phyloP scores from a whole-genome alignment of 1,140 invertebrate species.

The Listronotus oregonensis region DNA sequence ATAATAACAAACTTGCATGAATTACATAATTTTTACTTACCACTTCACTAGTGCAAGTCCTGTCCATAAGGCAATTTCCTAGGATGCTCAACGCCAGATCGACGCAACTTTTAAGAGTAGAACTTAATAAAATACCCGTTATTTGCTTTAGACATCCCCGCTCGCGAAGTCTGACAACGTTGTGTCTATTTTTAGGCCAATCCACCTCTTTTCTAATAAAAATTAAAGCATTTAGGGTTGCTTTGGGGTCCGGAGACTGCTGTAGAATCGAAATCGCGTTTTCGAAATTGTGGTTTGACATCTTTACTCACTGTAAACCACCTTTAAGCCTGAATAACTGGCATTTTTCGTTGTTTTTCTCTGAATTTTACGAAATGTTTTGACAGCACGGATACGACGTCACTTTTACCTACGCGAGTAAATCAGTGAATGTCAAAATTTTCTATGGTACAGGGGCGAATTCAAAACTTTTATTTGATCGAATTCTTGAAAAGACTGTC shows the following conservation, averaged over 20 bases:
- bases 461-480: no score
- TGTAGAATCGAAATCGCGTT: constrained; percentile 15
- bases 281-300: constrained; percentile 13
- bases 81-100: constrained; percentile 63
- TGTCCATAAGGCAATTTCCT: constrained; percentile 63
- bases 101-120: constrained; percentile 58
- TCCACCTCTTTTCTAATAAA: constrained; percentile 49
- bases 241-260: not conserved
- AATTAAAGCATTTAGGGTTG: constrained; percentile 40
- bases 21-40: constrained; percentile 37
- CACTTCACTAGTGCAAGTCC: constrained; percentile 48
- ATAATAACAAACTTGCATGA: constrained; percentile 4
- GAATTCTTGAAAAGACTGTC: no score
- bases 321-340: not conserved
- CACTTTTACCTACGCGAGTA: no score
- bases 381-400: no score
- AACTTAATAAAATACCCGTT: constrained; percentile 49
- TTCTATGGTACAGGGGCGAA: no score
- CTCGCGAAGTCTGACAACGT: constrained; percentile 41
- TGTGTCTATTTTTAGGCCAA: constrained; percentile 42
- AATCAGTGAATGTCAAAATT: no score
- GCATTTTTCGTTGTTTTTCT: not conserved
- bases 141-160: constrained; percentile 45
- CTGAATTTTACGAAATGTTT: not conserved
- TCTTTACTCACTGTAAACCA: not conserved